phyloP scores from a whole-genome alignment of 2,888 invertebrate genomes.

The Therioaphis trifolii region DNA sequence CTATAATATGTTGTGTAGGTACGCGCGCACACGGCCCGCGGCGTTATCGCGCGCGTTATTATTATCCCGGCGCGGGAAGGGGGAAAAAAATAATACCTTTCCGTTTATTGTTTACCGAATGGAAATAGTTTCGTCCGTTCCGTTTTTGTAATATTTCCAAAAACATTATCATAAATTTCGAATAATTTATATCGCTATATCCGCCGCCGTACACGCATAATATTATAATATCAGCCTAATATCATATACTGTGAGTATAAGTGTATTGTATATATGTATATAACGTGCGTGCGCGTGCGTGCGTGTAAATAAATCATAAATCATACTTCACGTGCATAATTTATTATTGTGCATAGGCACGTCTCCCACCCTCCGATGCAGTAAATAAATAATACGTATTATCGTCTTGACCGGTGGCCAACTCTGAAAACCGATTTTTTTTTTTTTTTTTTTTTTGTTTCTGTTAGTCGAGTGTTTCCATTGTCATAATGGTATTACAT shows the following conservation, averaged over 20 bases:
- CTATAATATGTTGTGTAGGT: too few species aligned
- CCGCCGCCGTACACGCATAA: background rate
- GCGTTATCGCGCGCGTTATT: too few species aligned
- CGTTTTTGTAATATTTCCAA: slow-evolving; percentile 22
- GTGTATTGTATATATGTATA: too few species aligned
- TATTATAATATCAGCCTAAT: background rate
- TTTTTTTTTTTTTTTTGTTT: background rate
- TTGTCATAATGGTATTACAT: slow-evolving; percentile 28
- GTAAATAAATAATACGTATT: slow-evolving; percentile 2
- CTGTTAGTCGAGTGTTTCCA: slow-evolving; percentile 3
- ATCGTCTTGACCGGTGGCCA: slow-evolving; percentile 37
- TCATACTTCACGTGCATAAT: background rate
- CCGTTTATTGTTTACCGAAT: background rate
- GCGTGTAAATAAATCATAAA: background rate
- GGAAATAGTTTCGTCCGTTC: slow-evolving; percentile 4
- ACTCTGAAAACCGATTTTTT: slow-evolving; percentile 19
- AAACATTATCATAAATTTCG: slow-evolving; percentile 27
- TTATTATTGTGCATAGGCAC: background rate
- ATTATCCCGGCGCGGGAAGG: too few species aligned
- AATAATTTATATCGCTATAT: slow-evolving; percentile 14
- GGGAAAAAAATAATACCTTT: background rate
- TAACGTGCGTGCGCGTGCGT: too few species aligned
- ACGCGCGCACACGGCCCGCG: too few species aligned
- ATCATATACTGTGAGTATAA: background rate
- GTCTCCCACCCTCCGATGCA: background rate